Conservation (phyloP, 1,140 invertebrate genomes). For the Drosophila erecta region DNA sequence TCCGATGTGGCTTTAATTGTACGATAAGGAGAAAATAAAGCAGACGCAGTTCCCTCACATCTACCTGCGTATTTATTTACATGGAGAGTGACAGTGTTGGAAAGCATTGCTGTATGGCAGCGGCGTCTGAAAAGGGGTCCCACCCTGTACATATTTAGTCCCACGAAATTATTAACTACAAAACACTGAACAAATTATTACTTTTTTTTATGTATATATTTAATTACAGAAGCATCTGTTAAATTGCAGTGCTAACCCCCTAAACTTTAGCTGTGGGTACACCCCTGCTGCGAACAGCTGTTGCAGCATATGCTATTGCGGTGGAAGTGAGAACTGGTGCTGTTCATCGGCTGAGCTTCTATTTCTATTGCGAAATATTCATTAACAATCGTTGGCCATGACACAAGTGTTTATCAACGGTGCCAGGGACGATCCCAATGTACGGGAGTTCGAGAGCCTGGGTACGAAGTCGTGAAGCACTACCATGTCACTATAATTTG, state of each 20-base stretch:
- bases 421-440: slow-evolving; percentile 57
- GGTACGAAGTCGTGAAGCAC: slow-evolving; percentile 33
- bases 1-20: slow-evolving; percentile 13
- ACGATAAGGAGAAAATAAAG: slow-evolving; percentile 46
- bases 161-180: not conserved
- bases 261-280: too few relatives aligned
- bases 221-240: too few relatives aligned
- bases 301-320: not conserved
- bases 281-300: slow-evolving; percentile 15
- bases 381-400: slow-evolving; percentile 41
- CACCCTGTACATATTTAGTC: not conserved
- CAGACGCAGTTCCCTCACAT: slow-evolving; percentile 7
- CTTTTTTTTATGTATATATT: too few relatives aligned
- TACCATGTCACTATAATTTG: not conserved
- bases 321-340: not conserved
- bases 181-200: too few relatives aligned
- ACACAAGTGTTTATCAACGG: slow-evolving; percentile 73
- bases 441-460: slow-evolving; percentile 59
- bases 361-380: slow-evolving; percentile 20
- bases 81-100: slow-evolving; percentile 30
- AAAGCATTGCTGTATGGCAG: slow-evolving; percentile 4
- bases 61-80: slow-evolving; percentile 19
- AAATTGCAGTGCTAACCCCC: not conserved
- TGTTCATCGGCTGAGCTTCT: slow-evolving; percentile 28
- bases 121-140: not conserved